These are phyloP conservation scores for Emys orbicularis DNA, from an alignment of 2,797 vertebrate genomes.

Conservation along the genomic window DNA sequence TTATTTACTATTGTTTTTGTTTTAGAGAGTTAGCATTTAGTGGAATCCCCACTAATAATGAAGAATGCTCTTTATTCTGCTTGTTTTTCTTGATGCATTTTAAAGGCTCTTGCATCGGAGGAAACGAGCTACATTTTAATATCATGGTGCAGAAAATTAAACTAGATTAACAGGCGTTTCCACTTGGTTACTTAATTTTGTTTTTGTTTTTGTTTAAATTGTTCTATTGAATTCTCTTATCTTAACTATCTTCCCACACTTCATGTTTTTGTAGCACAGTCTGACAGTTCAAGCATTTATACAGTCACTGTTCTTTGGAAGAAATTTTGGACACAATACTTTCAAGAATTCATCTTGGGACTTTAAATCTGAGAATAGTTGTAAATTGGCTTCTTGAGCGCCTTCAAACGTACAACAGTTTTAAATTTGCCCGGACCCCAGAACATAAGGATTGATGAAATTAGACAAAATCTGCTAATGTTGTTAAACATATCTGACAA, in stretches of 20 bases:
- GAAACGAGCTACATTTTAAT: neutral
- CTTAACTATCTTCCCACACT: neutral
- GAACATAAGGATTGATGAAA: neutral
- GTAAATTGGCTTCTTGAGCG: neutral
- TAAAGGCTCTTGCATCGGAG: conserved; percentile 48
- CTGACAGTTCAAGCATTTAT: neutral
- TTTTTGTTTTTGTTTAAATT: conserved; percentile 22
- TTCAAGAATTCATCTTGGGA: conserved; percentile 29
- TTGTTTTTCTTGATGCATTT: conserved; percentile 45
- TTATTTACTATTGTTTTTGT: conserved; percentile 56
- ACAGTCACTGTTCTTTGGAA: neutral
- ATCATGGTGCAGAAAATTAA: conserved; percentile 45
- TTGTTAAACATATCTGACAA: neutral
- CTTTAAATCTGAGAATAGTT: neutral
- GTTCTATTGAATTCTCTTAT: conserved; percentile 42
- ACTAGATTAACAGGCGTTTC: conserved; percentile 34
- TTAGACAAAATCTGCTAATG: neutral
- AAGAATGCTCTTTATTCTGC: conserved; percentile 37
- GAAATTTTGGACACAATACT: neutral
- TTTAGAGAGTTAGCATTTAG: conserved; percentile 49
- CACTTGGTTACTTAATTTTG: neutral
- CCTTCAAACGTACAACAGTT: neutral
- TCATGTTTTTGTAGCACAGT: neutral
- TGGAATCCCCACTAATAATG: conserved; percentile 23
- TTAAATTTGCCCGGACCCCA: neutral